Conservation (phyloP, 1,140 invertebrate species). For the Temnothorax longispinosus region DNA sequence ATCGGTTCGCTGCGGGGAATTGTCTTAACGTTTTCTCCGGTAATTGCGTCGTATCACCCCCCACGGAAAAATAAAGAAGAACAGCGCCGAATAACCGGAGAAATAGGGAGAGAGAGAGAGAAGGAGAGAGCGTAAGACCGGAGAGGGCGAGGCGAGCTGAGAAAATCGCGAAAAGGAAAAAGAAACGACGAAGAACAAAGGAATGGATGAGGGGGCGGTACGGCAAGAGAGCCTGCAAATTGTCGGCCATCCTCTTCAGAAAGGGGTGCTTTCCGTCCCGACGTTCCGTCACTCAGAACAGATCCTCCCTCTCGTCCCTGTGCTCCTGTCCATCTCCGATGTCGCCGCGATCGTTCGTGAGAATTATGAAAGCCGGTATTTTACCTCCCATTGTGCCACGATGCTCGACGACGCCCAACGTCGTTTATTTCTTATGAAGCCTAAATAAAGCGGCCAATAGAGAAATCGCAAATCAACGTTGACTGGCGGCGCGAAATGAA, state of each 20-base stretch:
- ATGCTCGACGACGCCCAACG: not conserved
- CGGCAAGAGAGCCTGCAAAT: constrained; percentile 35
- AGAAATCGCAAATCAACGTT: constrained; percentile 30
- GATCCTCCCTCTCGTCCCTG: not conserved
- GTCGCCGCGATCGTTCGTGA: constrained; percentile 41
- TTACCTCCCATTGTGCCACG: constrained; percentile 32
- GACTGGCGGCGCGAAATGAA: not conserved
- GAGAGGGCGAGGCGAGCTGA: not conserved
- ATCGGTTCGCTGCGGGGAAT: constrained; percentile 57
- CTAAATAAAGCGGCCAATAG: constrained; percentile 46
- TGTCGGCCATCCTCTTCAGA: constrained; percentile 36
- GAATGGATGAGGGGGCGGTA: constrained; percentile 7
- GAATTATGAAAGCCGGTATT: constrained; percentile 67
- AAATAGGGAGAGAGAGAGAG: not conserved
- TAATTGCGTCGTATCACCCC: constrained; percentile 67
- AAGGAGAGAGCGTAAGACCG: not conserved
- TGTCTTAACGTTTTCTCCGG: constrained; percentile 67
- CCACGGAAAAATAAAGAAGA: constrained; percentile 51
- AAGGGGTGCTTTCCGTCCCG: constrained; percentile 15
- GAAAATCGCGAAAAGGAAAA: constrained; percentile 34
- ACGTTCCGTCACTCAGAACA: constrained; percentile 23
- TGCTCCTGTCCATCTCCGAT: constrained; percentile 8
- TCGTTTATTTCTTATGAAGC: constrained; percentile 33
- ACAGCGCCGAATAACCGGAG: not conserved
- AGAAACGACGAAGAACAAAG: constrained; percentile 49